Base-by-base conservation (phyloP, 2,797 vertebrate genomes). In the Cephalopachus bancanus region DNA sequence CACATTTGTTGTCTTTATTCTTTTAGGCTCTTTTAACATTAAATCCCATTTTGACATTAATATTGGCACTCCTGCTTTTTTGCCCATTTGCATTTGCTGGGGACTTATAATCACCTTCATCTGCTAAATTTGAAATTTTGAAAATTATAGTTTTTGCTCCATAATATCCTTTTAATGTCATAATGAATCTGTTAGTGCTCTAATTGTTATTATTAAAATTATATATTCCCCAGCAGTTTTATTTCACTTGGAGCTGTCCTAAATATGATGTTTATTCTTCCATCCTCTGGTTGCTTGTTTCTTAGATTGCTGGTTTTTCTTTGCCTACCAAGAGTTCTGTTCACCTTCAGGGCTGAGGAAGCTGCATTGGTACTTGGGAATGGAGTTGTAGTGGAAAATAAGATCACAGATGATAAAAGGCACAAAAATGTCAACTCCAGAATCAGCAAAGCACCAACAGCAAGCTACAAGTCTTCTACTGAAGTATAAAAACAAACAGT, bases 31-130 rank as follows among this genome's bases (percentile, higher is more conserved):
- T 89, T 92, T 83, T 83, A 75, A 74, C 76, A 86, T 94, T 69
- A 88, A 96, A 85, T 44, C 90, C 55, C 59, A 59, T 74, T 87
- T 94, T 92, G n/a, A 94, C 14, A 44, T 91, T 86, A 88, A 65
- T 59, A 81, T 92, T 84, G 17, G 14, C 51, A 65, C 10, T 78
- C 60, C 51, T 86, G 24, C n/a, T 87, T 89, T 92, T 85, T 96
- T 76, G 22, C 49, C 72, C 55, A 74, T 83, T 83, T 96, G 65
- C 33, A 76, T 87, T 93, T 94, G 22, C 51, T 30, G 78, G 72
- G 49, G 17, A 78, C 26, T 81, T 81, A 4, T 53, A 51, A 49
- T 75, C 20, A 89, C 22, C 55, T 89, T 85, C 22, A 89, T 86
- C 51, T 72, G 33, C 44, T 65, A 60, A 76, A 87, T 74, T 88